Percentiles rank a stretch among this genome's conserved stretches.
Evolutionary conservation across 2,113 vertebrate species (phyloP).

Genomic region (Pedionomus torquatus): DNA sequence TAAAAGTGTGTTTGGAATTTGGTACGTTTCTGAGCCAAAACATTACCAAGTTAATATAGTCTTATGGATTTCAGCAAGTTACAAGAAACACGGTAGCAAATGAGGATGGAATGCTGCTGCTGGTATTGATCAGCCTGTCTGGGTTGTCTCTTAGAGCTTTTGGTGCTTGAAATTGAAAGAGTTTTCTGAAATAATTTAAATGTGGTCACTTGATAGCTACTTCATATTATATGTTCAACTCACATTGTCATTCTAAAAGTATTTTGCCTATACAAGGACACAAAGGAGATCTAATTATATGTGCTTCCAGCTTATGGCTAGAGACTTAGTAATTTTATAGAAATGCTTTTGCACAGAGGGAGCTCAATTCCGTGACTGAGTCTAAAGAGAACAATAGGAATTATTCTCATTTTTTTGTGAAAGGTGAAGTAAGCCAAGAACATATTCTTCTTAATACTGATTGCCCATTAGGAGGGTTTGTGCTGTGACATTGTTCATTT

Average conservation of each 20-base stretch:
- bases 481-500: conserved; percentile 25
- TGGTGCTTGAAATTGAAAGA: background rate
- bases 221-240: background rate
- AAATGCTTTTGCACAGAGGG: conserved; percentile 19
- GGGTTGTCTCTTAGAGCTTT: background rate
- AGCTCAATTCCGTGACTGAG: background rate
- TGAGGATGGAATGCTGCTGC: background rate
- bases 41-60: background rate
- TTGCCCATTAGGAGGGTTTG: background rate
- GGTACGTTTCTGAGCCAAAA: background rate
- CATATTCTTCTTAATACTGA: conserved; percentile 24
- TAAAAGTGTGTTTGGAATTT: background rate
- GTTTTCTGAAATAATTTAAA: background rate
- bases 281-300: conserved; percentile 46
- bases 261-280: conserved; percentile 8
- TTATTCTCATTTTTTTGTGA: conserved; percentile 40
- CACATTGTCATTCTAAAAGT: background rate
- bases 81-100: background rate
- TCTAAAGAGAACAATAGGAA: conserved; percentile 33
- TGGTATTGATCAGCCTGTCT: background rate
- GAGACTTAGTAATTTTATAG: conserved; percentile 30
- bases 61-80: fast-evolving
- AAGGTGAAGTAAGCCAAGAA: conserved; percentile 47
- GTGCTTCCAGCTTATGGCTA: conserved; percentile 1
- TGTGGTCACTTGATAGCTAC: background rate